These are phyloP conservation scores for Apotomis betuletana DNA, from an alignment of 2,888 invertebrate genomes.

Conservation along the genomic window DNA sequence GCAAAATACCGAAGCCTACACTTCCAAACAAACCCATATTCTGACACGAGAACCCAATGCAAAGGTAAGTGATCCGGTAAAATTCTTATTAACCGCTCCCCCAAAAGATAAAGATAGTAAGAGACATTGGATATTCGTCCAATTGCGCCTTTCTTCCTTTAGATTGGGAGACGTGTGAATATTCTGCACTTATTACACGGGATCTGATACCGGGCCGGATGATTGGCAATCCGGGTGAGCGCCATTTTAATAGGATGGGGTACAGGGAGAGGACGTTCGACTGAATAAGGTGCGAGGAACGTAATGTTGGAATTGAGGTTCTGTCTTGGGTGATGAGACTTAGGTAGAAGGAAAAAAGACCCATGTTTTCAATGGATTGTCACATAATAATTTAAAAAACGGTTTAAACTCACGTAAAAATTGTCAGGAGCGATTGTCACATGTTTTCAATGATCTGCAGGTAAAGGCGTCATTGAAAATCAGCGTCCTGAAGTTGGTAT, in stretches of 20 bases:
- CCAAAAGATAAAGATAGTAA: neutral
- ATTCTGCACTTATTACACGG: constrained; percentile 54
- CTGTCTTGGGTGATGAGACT: too few species aligned
- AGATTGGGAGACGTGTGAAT: constrained; percentile 40
- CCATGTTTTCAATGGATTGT: too few species aligned
- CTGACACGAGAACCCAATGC: constrained; percentile 5
- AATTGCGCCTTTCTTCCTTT: neutral
- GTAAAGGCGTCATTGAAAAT: too few species aligned
- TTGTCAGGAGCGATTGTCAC: too few species aligned
- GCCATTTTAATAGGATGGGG: constrained; percentile 54
- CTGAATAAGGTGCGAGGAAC: constrained; percentile 13
- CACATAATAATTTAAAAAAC: too few species aligned
- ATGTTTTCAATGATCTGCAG: too few species aligned
- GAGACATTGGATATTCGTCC: neutral
- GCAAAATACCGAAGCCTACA: neutral
- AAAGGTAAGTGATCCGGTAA: constrained; percentile 14
- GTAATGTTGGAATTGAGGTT: neutral
- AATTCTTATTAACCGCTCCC: constrained; percentile 23
- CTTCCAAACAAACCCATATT: neutral
- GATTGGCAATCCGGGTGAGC: constrained; percentile 73
- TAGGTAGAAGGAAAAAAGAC: too few species aligned
- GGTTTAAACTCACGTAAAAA: too few species aligned
- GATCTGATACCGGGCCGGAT: constrained; percentile 58
- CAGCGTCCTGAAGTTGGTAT: too few species aligned
- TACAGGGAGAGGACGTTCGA: constrained; percentile 4